A percentile compares a stretch with the other conserved stretches of the same genome.
Evolutionary conservation across 1,140 invertebrate species (phyloP).

Genomic region (Drosophila fuyamai): DNA sequence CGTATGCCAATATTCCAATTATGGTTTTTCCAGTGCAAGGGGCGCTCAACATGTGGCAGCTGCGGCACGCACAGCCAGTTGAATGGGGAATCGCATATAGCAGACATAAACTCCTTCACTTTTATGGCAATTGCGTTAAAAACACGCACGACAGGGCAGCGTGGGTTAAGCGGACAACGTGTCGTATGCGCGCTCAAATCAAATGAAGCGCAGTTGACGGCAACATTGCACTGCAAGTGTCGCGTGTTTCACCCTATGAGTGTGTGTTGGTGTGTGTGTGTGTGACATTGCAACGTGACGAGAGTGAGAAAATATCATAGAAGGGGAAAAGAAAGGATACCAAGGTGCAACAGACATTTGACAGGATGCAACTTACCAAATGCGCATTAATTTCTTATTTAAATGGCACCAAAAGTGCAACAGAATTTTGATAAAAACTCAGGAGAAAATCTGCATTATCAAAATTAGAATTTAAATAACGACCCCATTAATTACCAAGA

Average conservation of each 20-base stretch:
- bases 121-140: slow-evolving; percentile 58
- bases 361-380: slow-evolving; percentile 15
- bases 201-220: slow-evolving; percentile 51
- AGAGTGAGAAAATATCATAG: slow-evolving; percentile 11
- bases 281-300: slow-evolving; percentile 48
- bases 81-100: slow-evolving; percentile 12
- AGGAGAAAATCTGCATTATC: background rate
- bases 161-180: slow-evolving; percentile 46
- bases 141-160: slow-evolving; percentile 16
- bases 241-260: slow-evolving; percentile 7
- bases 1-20: background rate
- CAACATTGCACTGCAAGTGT: slow-evolving; percentile 34
- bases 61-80: slow-evolving; percentile 38
- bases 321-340: background rate
- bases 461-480: slow-evolving; percentile 1
- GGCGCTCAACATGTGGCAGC: slow-evolving; percentile 42
- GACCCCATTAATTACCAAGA: background rate
- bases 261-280: slow-evolving; percentile 1
- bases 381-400: slow-evolving; percentile 45
- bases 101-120: slow-evolving; percentile 35
- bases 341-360: slow-evolving; percentile 19
- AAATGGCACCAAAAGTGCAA: slow-evolving; percentile 5
- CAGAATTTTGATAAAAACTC: background rate
- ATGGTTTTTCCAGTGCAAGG: background rate
- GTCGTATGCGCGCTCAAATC: slow-evolving; percentile 51